Base-by-base conservation (phyloP, 2,113 vertebrate genomes). In the Danio rerio region DNA sequence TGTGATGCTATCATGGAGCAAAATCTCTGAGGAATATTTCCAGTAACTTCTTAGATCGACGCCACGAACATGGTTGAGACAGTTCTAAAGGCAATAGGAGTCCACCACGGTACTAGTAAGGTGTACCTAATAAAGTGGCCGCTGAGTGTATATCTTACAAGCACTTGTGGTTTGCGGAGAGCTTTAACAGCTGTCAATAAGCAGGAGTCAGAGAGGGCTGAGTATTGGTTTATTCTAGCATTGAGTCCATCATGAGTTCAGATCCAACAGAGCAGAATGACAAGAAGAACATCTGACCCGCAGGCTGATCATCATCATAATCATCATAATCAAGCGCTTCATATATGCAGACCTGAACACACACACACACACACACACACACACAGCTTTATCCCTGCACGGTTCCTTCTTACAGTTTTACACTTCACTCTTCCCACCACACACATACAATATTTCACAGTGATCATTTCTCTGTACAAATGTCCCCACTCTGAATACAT, bases 401-500 rank as follows among this genome's bases (percentile, higher is more conserved):
- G 94, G 93, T 91, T 91, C 92, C 88, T 92, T 92, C 91, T 88
- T 87, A 86, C 91, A 92, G 86, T 93, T 92, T 90, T 94, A 93
- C 94, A 91, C 84, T 93, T 94, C 93, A 84, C 90, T 94, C 92
- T 91, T 94, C 94, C 95, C 94, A 95, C 93, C 92, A 92, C 93
- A 94, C 93, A 96, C 88, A 89, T 93, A 90, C 89, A 92, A 91
- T 92, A 92, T 94, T 96, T 96, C 95, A 95, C 91, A 95, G 94
- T 93, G 94, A 96, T 95, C 94, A 95, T 95, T 96, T 95, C 94
- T 93, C 89, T 92, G 93, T 93, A 94, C 89, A 94, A 89, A 79
- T 31, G 90, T 92, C 95, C 89, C 72, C 90, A 88, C 89, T 89
- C 92, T 92, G 59, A 72, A 95, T 93, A 96, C 93, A n/a, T n/a